Conservation (phyloP, 2,888 invertebrate species). For the Cyrtodaria siliqua region DNA sequence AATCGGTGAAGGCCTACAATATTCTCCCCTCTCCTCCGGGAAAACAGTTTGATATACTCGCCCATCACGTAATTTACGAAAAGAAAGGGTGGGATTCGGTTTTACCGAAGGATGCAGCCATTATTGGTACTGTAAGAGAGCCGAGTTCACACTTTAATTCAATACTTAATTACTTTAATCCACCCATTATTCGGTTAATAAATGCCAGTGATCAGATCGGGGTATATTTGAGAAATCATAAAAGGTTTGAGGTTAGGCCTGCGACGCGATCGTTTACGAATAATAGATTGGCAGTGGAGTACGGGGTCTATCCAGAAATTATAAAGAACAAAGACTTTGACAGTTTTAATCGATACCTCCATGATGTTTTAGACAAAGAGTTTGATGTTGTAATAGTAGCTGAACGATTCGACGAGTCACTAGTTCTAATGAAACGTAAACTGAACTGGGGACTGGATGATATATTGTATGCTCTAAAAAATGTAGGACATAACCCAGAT, state of each 20-base stretch:
- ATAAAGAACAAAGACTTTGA: constrained; percentile 40
- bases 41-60: constrained; percentile 52
- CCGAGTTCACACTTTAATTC: constrained; percentile 52
- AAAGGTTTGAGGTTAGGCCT: constrained; percentile 26
- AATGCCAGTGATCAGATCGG: constrained; percentile 28
- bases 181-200: constrained; percentile 21
- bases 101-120: constrained; percentile 40
- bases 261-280: constrained; percentile 38
- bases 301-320: constrained; percentile 48
- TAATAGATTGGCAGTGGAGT: constrained; percentile 58
- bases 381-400: constrained; percentile 54
- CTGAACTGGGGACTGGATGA: constrained; percentile 53
- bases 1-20: constrained; percentile 53
- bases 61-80: constrained; percentile 58
- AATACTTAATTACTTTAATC: constrained; percentile 51
- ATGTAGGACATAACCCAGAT: constrained; percentile 34
- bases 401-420: constrained; percentile 58
- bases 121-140: constrained; percentile 54
- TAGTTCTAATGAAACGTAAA: constrained; percentile 48
- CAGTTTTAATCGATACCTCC: constrained; percentile 38
- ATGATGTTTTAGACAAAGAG: constrained; percentile 50
- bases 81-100: constrained; percentile 39
- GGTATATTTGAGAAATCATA: constrained; percentile 29
- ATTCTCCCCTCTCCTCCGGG: constrained; percentile 45
- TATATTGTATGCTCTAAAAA: constrained; percentile 58